Base-by-base conservation (phyloP, 1,140 invertebrate species). In the Hermatobates lingyangjiaoensis region DNA sequence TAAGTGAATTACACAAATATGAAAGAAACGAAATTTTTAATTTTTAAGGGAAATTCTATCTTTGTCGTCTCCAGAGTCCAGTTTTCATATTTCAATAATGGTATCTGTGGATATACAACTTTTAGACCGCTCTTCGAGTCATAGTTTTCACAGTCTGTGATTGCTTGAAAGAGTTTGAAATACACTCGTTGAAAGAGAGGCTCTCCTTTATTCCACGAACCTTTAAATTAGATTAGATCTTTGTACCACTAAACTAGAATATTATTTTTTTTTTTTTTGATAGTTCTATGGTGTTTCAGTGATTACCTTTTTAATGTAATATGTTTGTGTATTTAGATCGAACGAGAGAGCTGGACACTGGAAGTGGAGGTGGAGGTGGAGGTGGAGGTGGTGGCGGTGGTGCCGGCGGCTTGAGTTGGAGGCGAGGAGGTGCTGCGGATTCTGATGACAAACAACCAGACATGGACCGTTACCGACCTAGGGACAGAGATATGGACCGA, bases 361-460 rank as follows among this genome's bases (percentile, higher is more conserved):
- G 49, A 2, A 23, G 26, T 4, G 30, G 53, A 3, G 24, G 48
- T 15, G 46, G 26, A 28, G 51, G 51, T 18, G 48, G 48, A n/a
- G 46, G 30, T 39, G 38, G 38, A 24, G 45, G 54, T 7, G 48
- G 53, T 10, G 34, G 46, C 1, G 52, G 47, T 40, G 48, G 42
- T 14, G 48, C 28, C 25, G 26, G 28, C 26, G 20, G 39, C 20
- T 38, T 27, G 27, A 54, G 40, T 12, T 26, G 28, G 27, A 15
- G 38, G 18, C 23, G 48, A 46, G 27, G 46, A 44, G 14, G 51
- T 30, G 12, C 27, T 44, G 24, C 23, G 53, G n/a, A n/a, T n/a
- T n/a, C n/a, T n/a, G n/a, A n/a, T n/a, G n/a, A 51, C 12, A 48
- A 28, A 42, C 53, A 52, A 40, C 42, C 48, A 18, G n/a, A n/a